These are phyloP conservation scores for Neodiprion virginianus DNA, from an alignment of 1,140 invertebrate species.

Conservation along the genomic window DNA sequence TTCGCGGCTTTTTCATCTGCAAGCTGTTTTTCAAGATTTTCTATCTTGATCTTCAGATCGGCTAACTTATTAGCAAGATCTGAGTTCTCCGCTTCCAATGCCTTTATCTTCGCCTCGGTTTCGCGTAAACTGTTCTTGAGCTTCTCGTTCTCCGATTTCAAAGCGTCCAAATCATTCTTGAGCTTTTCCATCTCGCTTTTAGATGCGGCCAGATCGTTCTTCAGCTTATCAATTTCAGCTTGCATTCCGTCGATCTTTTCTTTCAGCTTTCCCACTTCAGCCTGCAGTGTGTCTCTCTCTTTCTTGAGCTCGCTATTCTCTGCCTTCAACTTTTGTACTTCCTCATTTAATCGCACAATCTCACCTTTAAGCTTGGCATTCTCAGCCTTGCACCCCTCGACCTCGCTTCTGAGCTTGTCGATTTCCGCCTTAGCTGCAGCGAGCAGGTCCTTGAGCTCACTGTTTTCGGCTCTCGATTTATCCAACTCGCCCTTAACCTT, in stretches of 20 bases:
- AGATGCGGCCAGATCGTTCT: slow-evolving; percentile 25
- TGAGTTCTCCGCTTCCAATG: slow-evolving; percentile 23
- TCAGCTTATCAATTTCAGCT: slow-evolving; percentile 22
- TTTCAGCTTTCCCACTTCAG: slow-evolving; percentile 19
- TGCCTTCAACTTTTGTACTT: slow-evolving; percentile 24
- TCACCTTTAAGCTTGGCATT: slow-evolving; percentile 31
- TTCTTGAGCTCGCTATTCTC: slow-evolving; percentile 17
- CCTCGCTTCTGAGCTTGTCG: slow-evolving; percentile 19
- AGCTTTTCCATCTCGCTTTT: slow-evolving; percentile 18
- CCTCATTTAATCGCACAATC: slow-evolving; percentile 20
- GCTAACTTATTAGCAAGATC: slow-evolving; percentile 24
- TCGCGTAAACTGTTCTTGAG: slow-evolving; percentile 28
- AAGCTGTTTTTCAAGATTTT: slow-evolving; percentile 26
- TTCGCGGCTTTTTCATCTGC: slow-evolving; percentile 22
- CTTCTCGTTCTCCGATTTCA: slow-evolving; percentile 20
- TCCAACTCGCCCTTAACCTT: slow-evolving; percentile 14
- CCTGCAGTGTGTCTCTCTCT: slow-evolving; percentile 17
- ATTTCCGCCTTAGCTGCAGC: slow-evolving; percentile 21
- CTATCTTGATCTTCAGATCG: slow-evolving; percentile 24
- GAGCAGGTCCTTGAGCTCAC: slow-evolving; percentile 21
- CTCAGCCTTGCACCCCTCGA: slow-evolving; percentile 23
- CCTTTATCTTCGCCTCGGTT: slow-evolving; percentile 20
- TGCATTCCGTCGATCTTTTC: slow-evolving; percentile 28
- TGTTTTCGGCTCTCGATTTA: slow-evolving; percentile 20
- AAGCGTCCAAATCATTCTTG: slow-evolving; percentile 16